Base-by-base conservation (phyloP, 2,888 invertebrate species). In the Euproctis similis region DNA sequence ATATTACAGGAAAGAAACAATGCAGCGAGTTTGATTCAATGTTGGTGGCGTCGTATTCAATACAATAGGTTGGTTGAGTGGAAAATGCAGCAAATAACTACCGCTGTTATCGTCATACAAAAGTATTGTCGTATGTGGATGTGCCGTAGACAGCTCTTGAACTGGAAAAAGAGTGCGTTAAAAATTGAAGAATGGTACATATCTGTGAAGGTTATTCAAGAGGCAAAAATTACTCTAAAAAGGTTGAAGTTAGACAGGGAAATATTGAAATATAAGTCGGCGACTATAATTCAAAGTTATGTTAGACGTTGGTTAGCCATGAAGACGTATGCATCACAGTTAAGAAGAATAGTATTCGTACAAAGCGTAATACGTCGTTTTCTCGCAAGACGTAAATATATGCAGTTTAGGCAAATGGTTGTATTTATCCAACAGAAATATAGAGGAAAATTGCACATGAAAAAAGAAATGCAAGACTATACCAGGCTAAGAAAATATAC, bases 11-110 rank as follows among this genome's bases (percentile, higher is more conserved):
- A 46, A 31, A 43, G 51, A 8, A 59, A 59, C 21, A 54, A 63
- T 3, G 89, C 91, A 0, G 90, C 89, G 0, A 73, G 62, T 8
- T 63, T 67, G 8, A 89, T 92, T 30, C 91, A 92, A 53, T 52
- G 50, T 21, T 86, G 85, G 82, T 90, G 87, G 85, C 77, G 77
- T 8, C 58, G 69, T 8, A 74, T 75, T 9, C 69, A 72, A 32
- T 75, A 76, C 43, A 70, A 73, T 34, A 70, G 78, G 3, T 48
- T 72, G 21, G 64, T 80, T 1, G 68, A 72, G 46, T 53, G 59
- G 39, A 68, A 75, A 45, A 66, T 74, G 59, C 62, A 66, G 34
- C 57, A 71, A 42, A 47, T 75, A 1, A 72, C 69, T 2, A 38
- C 40, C 25, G 68, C 78, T 1, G 68, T 70, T 1, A 53, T 72